Evolutionary conservation across 2,113 vertebrate genomes (phyloP).

Genomic region (Notechis scutatus): DNA sequence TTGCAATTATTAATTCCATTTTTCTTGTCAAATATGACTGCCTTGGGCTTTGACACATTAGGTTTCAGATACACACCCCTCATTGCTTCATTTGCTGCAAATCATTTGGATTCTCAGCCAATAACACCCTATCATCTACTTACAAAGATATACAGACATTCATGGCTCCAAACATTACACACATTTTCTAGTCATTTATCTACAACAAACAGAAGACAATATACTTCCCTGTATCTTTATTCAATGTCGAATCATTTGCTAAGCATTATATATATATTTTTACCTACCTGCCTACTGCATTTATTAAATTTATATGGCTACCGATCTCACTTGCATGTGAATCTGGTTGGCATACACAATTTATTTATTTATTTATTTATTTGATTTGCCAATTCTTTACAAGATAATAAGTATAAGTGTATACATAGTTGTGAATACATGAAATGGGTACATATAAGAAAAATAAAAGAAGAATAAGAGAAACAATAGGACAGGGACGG

Average conservation of each 20-base stretch:
- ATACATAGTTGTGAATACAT: too few species aligned
- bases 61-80: background rate
- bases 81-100: background rate
- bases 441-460: too few species aligned
- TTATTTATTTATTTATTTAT: too few species aligned
- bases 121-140: background rate
- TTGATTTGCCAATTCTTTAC: too few species aligned
- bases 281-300: background rate
- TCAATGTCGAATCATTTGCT: background rate
- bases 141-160: background rate
- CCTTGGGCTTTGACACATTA: background rate
- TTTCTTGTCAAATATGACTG: background rate
- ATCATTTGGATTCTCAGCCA: background rate
- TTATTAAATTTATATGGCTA: background rate
- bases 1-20: background rate
- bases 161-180: background rate
- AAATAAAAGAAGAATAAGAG: too few species aligned
- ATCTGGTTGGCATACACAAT: background rate
- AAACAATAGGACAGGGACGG: too few species aligned
- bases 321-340: background rate
- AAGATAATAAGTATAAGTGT: too few species aligned
- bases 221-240: background rate
- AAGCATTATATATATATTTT: background rate
- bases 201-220: background rate
- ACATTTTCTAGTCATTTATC: background rate